These are phyloP conservation scores for Rattus norvegicus DNA, from an alignment of 2,113 vertebrate species.

Conservation along the genomic window GRCr8 NC_086030.1:46602501-46603000, in stretches of 20 bases:
- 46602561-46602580: slow-evolving; percentile 81
- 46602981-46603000: no score
- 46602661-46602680: slow-evolving; percentile 61
- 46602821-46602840: background rate
- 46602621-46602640: slow-evolving; percentile 61
- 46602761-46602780: slow-evolving; percentile 2
- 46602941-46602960: background rate
- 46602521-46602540: slow-evolving; percentile 81
- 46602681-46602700: slow-evolving; percentile 59
- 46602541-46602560: slow-evolving; percentile 71
- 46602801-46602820: background rate
- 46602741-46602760: background rate
- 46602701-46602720: slow-evolving; percentile 45
- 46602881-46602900: slow-evolving; percentile 32
- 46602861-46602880: background rate
- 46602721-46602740: background rate
- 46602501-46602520: slow-evolving; percentile 82
- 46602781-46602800: slow-evolving; percentile 53
- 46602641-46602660: slow-evolving; percentile 75
- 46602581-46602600: slow-evolving; percentile 96
- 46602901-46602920: background rate
- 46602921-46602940: slow-evolving; percentile 35
- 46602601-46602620: slow-evolving; percentile 94
- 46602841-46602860: background rate
- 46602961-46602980: no score